Evolutionary conservation across 2,113 vertebrate genomes (phyloP), one percentile per base, ranked within the genome.

Genomic region (Hippocampus zosterae): DNA sequence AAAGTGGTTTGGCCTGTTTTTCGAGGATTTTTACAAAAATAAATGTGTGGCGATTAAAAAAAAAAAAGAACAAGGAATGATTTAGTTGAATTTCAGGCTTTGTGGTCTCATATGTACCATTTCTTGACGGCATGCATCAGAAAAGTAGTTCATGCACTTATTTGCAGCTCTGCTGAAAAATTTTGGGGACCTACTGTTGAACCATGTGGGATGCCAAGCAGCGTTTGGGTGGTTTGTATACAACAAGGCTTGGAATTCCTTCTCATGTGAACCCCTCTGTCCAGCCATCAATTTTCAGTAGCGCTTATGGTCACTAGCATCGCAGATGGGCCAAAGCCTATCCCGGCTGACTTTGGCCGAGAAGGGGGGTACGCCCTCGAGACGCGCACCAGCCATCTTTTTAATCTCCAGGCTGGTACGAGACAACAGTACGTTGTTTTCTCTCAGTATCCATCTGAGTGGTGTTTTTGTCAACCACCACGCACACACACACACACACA

Each of bases 401-500:
- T 67, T n/a, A 67, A 37, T 27, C 15, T 27, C 41, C 23, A 23
- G 42, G 23, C 6, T 67, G 29, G 61, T 59, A 57, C 46, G 25
- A 1, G 29, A 70, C 19, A 23, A 42, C 68, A 44, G 69, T 73
- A 19, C 9, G 52, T 55, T 69, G 56, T 70, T 64, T 68, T 57
- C 64, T 65, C 40, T 61, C 50, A 71, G 50, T 79, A 67, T 76
- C 72, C 77, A 84, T 83, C 73, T 74, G 61, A 60, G 63, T 83
- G 82, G 56, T 89, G 88, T 85, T 87, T 85, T 87, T 80, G 74
- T 75, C 67, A 85, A 76, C 85, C 79, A 77, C 59, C 56, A 63
- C 23, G 59, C 29, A 11, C 71, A 68, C 61, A 33, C 72, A 73
- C 69, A 68, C 66, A 55, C 72, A 74, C 70, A 72, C 70, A 71